Base-by-base conservation (phyloP, 37 sponge, comb jelly and placozoan genomes). In the Diacarnus erythraeanus region DNA sequence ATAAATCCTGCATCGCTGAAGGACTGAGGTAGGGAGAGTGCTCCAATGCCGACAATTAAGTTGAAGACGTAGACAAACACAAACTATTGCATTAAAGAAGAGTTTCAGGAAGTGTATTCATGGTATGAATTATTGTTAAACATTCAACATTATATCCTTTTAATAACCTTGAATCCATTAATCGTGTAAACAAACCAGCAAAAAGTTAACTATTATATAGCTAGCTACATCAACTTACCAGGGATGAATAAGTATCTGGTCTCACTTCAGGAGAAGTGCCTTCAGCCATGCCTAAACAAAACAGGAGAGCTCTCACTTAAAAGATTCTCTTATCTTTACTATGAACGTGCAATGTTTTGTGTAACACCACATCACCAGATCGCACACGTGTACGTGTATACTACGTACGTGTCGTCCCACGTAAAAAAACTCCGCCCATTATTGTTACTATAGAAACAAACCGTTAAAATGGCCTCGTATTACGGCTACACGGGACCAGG, bases 61-160 rank as follows among this genome's bases (percentile, higher is more conserved):
- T 99, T 99, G 89, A 99, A 94, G 64, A 96, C 81, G 74, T 94
- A 99, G 57, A 92, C 74, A 51, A 99, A 96, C 5, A 86, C 99
- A 77, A 99, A 83, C 97, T 96, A 78, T 54, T 57, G 20, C 34
- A 65, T 30, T 60, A 39, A 54, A 17, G 56, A 54, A 54, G n/a
- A n/a, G n/a, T n/a, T n/a, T n/a, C n/a, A n/a, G n/a, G 20, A 15
- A 56, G 57, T 56, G 57, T 56, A n/a, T n/a, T n/a, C n/a, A n/a
- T n/a, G n/a, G n/a, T n/a, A n/a, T n/a, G n/a, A n/a, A n/a, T n/a
- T n/a, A n/a, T n/a, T n/a, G n/a, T n/a, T n/a, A n/a, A n/a, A n/a
- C n/a, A n/a, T n/a, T n/a, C n/a, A n/a, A n/a, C n/a, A n/a, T n/a
- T n/a, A n/a, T n/a, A n/a, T n/a, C n/a, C n/a, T n/a, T n/a, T n/a